phyloP scores from a whole-genome alignment of 1,140 invertebrate species.

The Cyrtorhinus lividipennis region DNA sequence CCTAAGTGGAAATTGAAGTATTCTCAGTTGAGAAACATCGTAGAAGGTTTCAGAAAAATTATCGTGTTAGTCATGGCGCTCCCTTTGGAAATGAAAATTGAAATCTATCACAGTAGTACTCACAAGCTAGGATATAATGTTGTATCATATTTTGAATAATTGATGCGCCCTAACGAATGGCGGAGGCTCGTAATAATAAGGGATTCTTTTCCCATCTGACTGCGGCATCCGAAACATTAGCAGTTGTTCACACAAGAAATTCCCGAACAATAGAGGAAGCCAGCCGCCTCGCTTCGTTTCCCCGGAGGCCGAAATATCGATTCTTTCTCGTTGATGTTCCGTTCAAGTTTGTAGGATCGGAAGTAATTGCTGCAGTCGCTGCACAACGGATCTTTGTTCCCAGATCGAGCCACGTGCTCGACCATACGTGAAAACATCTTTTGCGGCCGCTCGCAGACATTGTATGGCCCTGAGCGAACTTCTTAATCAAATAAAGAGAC shows the following conservation, averaged over 20 bases:
- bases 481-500: neutral
- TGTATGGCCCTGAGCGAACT: neutral
- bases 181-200: neutral
- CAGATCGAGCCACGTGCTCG: neutral
- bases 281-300: neutral
- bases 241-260: slow-evolving; percentile 2
- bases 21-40: too few relatives aligned
- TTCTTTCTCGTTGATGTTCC: neutral
- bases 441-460: neutral
- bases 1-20: too few relatives aligned
- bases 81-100: too few relatives aligned
- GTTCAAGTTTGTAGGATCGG: neutral
- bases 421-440: neutral
- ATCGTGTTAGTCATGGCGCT: too few relatives aligned
- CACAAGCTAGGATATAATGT: too few relatives aligned
- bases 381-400: neutral
- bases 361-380: neutral
- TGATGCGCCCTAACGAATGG: neutral
- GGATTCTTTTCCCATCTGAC: neutral
- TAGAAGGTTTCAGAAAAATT: too few relatives aligned
- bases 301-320: neutral
- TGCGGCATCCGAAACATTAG: neutral
- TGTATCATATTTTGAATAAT: neutral
- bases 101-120: too few relatives aligned
- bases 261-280: neutral